These are phyloP conservation scores for Caranx melampygus DNA, from an alignment of 2,113 vertebrate species.

Conservation along the genomic window DNA sequence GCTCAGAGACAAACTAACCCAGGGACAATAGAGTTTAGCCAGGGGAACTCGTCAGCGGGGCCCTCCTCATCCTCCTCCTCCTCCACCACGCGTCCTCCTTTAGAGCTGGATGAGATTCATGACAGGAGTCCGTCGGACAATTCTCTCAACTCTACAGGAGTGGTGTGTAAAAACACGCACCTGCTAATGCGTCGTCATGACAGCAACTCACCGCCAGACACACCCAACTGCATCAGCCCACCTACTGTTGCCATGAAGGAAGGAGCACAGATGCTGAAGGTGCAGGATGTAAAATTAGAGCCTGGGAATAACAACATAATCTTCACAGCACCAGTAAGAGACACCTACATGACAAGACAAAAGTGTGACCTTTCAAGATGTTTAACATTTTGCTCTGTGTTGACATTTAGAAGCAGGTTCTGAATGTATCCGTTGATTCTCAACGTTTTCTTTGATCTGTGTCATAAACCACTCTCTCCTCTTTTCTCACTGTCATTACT, in stretches of 20 bases:
- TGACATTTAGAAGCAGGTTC: background rate
- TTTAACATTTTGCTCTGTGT: background rate
- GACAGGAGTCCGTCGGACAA: slow-evolving; percentile 93
- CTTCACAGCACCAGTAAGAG: slow-evolving; percentile 89
- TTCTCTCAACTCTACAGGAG: slow-evolving; percentile 87
- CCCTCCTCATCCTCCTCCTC: slow-evolving; percentile 44
- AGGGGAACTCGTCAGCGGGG: slow-evolving; percentile 52
- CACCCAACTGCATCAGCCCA: slow-evolving; percentile 77
- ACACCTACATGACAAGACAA: too few species aligned
- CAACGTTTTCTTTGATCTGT: background rate
- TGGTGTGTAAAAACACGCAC: slow-evolving; percentile 95
- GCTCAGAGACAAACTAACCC: slow-evolving; percentile 80
- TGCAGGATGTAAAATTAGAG: slow-evolving; percentile 84
- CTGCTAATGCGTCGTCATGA: slow-evolving; percentile 91
- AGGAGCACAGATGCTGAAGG: slow-evolving; percentile 86
- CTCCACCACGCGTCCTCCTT: slow-evolving; percentile 64
- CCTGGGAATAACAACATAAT: slow-evolving; percentile 91
- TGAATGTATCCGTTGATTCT: background rate
- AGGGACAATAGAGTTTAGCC: slow-evolving; percentile 87
- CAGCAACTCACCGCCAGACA: slow-evolving; percentile 84
- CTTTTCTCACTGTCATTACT: too few species aligned
- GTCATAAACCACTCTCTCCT: too few species aligned
- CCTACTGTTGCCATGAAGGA: slow-evolving; percentile 85
- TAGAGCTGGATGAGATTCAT: slow-evolving; percentile 91
- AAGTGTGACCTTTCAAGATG: background rate